Evolutionary conservation across 2,888 invertebrate species (phyloP).

Genomic region (Andrena minutula): DNA sequence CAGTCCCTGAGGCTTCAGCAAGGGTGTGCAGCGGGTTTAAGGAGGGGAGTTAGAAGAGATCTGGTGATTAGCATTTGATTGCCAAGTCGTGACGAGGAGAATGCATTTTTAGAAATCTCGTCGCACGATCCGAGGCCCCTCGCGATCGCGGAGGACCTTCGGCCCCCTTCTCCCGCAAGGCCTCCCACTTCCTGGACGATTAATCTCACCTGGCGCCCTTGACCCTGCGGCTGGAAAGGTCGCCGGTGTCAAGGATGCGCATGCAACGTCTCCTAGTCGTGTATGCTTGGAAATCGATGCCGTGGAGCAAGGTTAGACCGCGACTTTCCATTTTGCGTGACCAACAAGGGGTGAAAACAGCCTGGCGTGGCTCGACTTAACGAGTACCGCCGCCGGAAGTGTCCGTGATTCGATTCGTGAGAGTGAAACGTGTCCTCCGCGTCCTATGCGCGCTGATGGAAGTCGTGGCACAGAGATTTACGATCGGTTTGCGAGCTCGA

Average conservation of each 20-base stretch:
- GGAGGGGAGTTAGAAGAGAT: too few species aligned
- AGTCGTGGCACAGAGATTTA: slow-evolving; percentile 23
- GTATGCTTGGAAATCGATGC: slow-evolving; percentile 60
- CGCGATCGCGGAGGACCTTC: slow-evolving; percentile 32
- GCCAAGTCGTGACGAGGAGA: background rate
- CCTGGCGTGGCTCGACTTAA: slow-evolving; percentile 30
- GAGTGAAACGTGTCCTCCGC: background rate
- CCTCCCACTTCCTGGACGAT: slow-evolving; percentile 63
- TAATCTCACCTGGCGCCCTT: slow-evolving; percentile 77
- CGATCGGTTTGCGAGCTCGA: background rate
- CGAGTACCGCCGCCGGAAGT: slow-evolving; percentile 14
- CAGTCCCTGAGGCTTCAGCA: too few species aligned
- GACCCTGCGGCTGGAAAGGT: slow-evolving; percentile 70
- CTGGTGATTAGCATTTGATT: background rate
- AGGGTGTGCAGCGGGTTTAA: too few species aligned
- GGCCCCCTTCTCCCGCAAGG: slow-evolving; percentile 41
- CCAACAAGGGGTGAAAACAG: slow-evolving; percentile 46
- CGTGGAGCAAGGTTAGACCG: slow-evolving; percentile 55
- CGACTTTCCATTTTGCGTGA: slow-evolving; percentile 72
- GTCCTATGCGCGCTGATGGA: background rate
- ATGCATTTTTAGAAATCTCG: slow-evolving; percentile 21
- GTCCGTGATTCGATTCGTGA: slow-evolving; percentile 18
- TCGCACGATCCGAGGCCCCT: slow-evolving; percentile 12
- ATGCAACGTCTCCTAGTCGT: slow-evolving; percentile 66
- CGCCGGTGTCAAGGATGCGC: slow-evolving; percentile 72